Conservation (phyloP, 2,797 vertebrate species). For the Odontamblyopus rebecca region DNA sequence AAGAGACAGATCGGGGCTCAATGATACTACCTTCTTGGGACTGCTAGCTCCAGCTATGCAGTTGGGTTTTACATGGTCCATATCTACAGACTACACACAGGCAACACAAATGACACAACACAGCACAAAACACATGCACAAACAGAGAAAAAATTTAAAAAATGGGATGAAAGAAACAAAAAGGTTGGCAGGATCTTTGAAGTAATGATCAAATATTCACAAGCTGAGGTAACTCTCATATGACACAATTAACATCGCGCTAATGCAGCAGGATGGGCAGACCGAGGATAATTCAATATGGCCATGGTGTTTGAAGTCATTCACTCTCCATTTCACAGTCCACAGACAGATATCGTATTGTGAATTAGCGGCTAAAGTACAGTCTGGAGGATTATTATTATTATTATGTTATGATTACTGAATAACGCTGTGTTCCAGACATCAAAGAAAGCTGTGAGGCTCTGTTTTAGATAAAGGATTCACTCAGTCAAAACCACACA, state of each 20-base stretch:
- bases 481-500: constrained; percentile 41
- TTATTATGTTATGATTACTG: constrained; percentile 13
- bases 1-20: constrained; percentile 69
- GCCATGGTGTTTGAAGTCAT: background rate
- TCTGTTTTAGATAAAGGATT: constrained; percentile 15
- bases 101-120: constrained; percentile 73
- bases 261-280: background rate
- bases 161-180: constrained; percentile 77
- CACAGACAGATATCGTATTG: background rate
- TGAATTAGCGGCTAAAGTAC: constrained; percentile 10
- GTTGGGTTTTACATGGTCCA: constrained; percentile 92
- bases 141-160: constrained; percentile 80
- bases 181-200: constrained; percentile 47
- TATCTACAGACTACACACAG: constrained; percentile 93
- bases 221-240: background rate
- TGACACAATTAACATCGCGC: constrained; percentile 11
- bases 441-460: constrained; percentile 29
- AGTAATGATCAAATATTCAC: constrained; percentile 21
- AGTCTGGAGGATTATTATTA: constrained; percentile 13
- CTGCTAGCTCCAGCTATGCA: constrained; percentile 89
- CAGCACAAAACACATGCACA: constrained; percentile 90
- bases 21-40: constrained; percentile 90
- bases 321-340: background rate
- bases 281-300: background rate
- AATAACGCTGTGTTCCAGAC: constrained; percentile 30